These are phyloP conservation scores for Sisor rabdophorus DNA, from an alignment of 2,113 vertebrate species.

Conservation along the genomic window DNA sequence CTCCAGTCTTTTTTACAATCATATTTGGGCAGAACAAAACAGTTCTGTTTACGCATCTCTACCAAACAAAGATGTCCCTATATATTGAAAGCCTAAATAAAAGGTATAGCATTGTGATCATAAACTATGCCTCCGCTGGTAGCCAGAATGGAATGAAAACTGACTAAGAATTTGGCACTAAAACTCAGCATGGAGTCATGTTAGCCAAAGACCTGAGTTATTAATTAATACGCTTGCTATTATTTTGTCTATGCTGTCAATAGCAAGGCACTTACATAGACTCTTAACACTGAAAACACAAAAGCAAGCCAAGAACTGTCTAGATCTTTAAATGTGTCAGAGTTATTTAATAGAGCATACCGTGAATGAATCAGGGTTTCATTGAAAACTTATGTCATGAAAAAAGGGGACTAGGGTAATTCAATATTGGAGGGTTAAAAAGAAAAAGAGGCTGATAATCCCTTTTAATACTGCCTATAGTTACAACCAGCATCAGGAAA, in stretches of 20 bases:
- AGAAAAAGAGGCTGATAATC: background rate
- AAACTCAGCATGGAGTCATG: constrained; percentile 12
- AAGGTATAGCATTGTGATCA: constrained; percentile 3
- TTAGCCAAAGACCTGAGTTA: constrained; percentile 34
- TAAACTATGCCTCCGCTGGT: constrained; percentile 12
- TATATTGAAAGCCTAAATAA: constrained; percentile 8
- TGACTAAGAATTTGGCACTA: constrained; percentile 36
- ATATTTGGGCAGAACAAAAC: constrained; percentile 11
- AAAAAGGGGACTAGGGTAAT: background rate
- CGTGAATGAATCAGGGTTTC: constrained; percentile 15
- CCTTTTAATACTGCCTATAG: background rate
- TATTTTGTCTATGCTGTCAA: constrained; percentile 30
- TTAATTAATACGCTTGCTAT: constrained; percentile 20
- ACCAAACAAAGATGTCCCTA: constrained; percentile 7
- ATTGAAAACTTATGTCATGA: background rate
- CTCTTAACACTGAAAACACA: background rate
- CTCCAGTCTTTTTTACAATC: constrained; percentile 17
- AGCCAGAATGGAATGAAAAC: constrained; percentile 25
- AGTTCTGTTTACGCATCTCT: constrained; percentile 14
- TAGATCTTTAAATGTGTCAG: constrained; percentile 25
- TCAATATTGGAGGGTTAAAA: background rate
- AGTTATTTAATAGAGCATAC: constrained; percentile 3
- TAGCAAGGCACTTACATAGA: constrained; percentile 24
- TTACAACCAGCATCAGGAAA: constrained; percentile 29
- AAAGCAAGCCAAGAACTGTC: constrained; percentile 11